A percentile compares a stretch with the other conserved stretches of the same genome.
Evolutionary conservation across 2,888 invertebrate species (phyloP).

Genomic region (Coleophora flavipennella): DNA sequence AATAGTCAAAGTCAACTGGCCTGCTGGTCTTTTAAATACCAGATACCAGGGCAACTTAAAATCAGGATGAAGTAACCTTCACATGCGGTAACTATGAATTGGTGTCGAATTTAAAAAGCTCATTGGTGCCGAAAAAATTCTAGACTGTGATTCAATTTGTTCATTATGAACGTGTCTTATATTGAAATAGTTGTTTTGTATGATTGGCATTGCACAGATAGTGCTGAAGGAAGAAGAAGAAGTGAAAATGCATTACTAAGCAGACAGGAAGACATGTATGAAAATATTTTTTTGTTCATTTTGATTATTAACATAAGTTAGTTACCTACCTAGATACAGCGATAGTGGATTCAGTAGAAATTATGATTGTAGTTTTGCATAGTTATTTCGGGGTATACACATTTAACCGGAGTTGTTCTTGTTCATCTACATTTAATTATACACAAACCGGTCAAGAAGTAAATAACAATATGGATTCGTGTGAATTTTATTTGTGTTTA

Average conservation of each 20-base stretch:
- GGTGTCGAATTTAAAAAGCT: slow-evolving; percentile 68
- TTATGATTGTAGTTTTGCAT: slow-evolving; percentile 57
- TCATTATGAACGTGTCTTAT: slow-evolving; percentile 72
- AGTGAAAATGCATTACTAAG: slow-evolving; percentile 28
- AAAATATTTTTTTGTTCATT: slow-evolving; percentile 51
- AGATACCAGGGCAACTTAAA: slow-evolving; percentile 30
- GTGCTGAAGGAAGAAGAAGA: slow-evolving; percentile 29
- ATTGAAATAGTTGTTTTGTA: slow-evolving; percentile 71
- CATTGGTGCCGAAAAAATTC: slow-evolving; percentile 69
- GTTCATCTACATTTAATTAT: no score
- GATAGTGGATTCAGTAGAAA: slow-evolving; percentile 46
- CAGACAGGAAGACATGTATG: slow-evolving; percentile 39
- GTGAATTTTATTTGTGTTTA: no score
- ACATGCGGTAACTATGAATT: slow-evolving; percentile 37
- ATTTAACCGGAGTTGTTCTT: no score
- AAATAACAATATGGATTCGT: not conserved
- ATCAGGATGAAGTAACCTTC: slow-evolving; percentile 37
- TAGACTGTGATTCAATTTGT: slow-evolving; percentile 71
- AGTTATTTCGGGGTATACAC: slow-evolving; percentile 15
- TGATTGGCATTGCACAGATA: slow-evolving; percentile 53
- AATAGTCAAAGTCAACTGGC: slow-evolving; percentile 51
- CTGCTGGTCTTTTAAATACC: slow-evolving; percentile 40
- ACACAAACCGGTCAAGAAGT: no score
- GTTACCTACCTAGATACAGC: slow-evolving; percentile 16
- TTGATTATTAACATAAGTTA: slow-evolving; percentile 5